phyloP scores from a whole-genome alignment of 2,797 vertebrate genomes.

The Picus viridis region DNA sequence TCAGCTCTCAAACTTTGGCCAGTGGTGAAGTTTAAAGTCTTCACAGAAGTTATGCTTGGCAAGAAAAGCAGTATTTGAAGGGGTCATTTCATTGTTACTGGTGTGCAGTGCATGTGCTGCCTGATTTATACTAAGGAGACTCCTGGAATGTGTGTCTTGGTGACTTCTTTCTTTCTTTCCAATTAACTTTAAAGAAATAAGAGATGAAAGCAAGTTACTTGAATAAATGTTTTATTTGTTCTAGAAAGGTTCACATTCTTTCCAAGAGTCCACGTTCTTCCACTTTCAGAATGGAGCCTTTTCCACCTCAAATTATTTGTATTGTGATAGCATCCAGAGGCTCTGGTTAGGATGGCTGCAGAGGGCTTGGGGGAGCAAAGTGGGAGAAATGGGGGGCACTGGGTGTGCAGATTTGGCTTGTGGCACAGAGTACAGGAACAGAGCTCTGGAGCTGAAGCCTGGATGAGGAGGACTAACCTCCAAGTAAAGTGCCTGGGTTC shows the following conservation, averaged over 20 bases:
- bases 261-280: slow-evolving; percentile 6
- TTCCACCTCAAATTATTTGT: slow-evolving; percentile 4
- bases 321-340: slow-evolving; percentile 14
- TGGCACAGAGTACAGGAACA: not conserved
- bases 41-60: slow-evolving; percentile 55
- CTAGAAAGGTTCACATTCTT: slow-evolving; percentile 44
- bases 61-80: slow-evolving; percentile 20
- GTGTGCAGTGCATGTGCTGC: slow-evolving; percentile 14
- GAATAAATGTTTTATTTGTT: slow-evolving; percentile 54
- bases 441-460: not conserved
- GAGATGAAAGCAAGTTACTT: slow-evolving; percentile 52
- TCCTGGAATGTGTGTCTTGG: slow-evolving; percentile 36
- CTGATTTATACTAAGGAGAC: slow-evolving; percentile 57
- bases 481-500: not conserved
- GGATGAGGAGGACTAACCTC: not conserved
- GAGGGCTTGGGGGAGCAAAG: not conserved
- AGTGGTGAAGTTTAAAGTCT: slow-evolving; percentile 10
- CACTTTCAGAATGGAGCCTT: not conserved
- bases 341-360: not conserved
- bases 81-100: slow-evolving; percentile 56
- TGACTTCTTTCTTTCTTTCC: slow-evolving; percentile 54
- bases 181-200: slow-evolving; percentile 49
- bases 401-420: not conserved
- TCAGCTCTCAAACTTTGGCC: not conserved
- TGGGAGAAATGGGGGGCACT: not conserved